These are phyloP conservation scores for Leptinotarsa haldemani DNA, from an alignment of 2,888 invertebrate species.

Conservation along the genomic window DNA sequence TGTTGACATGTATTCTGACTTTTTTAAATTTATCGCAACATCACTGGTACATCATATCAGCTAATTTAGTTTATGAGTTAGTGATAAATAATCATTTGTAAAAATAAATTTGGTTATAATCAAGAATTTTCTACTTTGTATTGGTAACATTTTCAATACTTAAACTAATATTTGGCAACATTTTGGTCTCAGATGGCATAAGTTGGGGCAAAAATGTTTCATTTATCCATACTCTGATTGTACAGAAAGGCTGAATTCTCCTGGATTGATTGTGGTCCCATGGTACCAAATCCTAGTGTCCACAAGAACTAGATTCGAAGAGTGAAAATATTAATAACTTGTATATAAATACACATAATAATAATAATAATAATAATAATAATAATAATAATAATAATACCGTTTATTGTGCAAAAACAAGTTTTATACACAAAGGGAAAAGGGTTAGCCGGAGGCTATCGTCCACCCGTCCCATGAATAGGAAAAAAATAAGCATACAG, in stretches of 20 bases:
- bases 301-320: conserved; percentile 74
- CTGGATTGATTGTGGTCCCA: conserved; percentile 83
- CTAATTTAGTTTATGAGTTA: conserved; percentile 1
- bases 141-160: background rate
- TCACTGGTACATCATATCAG: background rate
- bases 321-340: background rate
- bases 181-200: conserved; percentile 16
- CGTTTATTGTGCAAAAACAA: too few species aligned
- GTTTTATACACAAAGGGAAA: too few species aligned
- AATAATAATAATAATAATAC: too few species aligned
- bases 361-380: too few species aligned
- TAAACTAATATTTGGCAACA: conserved; percentile 16
- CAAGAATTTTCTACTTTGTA: background rate
- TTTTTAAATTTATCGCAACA: too few species aligned
- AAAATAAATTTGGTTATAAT: background rate
- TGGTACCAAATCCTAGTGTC: conserved; percentile 95
- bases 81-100: background rate
- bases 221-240: conserved; percentile 89
- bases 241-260: conserved; percentile 86
- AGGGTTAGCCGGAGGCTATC: too few species aligned
- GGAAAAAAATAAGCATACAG: too few species aligned
- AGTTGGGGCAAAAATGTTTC: conserved; percentile 7
- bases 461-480: too few species aligned
- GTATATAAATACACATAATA: background rate
- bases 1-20: too few species aligned